Conservation (phyloP, 2,888 invertebrate genomes). For the Odontomyia ornata region DNA sequence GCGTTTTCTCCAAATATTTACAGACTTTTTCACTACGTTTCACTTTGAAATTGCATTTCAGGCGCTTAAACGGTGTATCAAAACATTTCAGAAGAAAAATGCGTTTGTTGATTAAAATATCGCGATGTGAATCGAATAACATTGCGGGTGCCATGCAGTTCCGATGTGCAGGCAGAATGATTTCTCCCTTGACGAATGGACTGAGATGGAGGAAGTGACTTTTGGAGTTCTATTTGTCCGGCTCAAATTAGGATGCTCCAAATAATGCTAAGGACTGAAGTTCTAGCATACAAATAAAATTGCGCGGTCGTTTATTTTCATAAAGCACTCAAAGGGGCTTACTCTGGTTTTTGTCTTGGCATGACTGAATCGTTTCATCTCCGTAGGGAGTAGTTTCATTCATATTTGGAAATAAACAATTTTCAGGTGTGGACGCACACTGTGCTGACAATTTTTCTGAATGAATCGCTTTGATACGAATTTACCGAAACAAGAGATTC, state of each 20-base stretch:
- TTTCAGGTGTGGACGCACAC: not conserved
- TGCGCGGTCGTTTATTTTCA: too few species aligned
- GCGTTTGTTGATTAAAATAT: conserved; percentile 40
- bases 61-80: conserved; percentile 38
- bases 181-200: not conserved
- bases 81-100: conserved; percentile 36
- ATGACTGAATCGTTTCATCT: conserved; percentile 26
- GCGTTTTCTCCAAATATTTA: conserved; percentile 29
- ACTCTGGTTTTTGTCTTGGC: not conserved
- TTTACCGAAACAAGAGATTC: not conserved
- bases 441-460: conserved; percentile 5
- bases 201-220: too few species aligned
- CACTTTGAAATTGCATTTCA: conserved; percentile 32
- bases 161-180: not conserved
- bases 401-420: conserved; percentile 9
- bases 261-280: too few species aligned
- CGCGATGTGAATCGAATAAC: conserved; percentile 25
- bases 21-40: conserved; percentile 30
- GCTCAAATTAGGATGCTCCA: too few species aligned
- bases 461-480: not conserved
- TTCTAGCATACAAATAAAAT: too few species aligned
- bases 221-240: too few species aligned
- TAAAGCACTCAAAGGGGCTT: too few species aligned
- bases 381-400: conserved; percentile 27
- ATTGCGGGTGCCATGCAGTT: not conserved